phyloP scores from a whole-genome alignment of 2,888 invertebrate genomes.

The Liopterus haemorrhoidalis region DNA sequence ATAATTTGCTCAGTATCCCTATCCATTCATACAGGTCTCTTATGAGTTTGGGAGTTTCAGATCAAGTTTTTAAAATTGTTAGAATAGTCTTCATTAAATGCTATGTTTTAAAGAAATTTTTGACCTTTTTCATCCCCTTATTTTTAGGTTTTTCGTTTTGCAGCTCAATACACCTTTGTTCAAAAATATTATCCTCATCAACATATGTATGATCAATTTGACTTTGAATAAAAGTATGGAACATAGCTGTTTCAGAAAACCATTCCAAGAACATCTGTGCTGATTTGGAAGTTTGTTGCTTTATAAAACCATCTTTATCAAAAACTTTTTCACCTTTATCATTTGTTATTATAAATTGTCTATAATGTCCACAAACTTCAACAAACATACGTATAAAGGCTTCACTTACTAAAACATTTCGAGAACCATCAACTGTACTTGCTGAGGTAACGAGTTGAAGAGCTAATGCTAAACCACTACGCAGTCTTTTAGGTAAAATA shows the following conservation, averaged over 20 bases:
- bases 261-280: conserved; percentile 73
- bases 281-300: conserved; percentile 54
- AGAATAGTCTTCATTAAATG: no score
- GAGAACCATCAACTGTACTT: conserved; percentile 49
- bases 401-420: conserved; percentile 72
- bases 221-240: conserved; percentile 65
- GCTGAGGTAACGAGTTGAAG: conserved; percentile 46
- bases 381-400: conserved; percentile 74
- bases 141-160: conserved; percentile 7
- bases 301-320: conserved; percentile 64
- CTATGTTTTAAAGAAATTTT: no score
- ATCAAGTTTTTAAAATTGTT: no score
- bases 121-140: no score
- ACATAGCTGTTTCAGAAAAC: conserved; percentile 86
- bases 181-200: conserved; percentile 12
- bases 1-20: no score
- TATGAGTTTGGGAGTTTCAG: no score
- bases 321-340: conserved; percentile 13
- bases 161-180: conserved; percentile 8
- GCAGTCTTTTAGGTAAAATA: conserved; percentile 64
- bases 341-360: conserved; percentile 45
- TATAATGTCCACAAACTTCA: conserved; percentile 66
- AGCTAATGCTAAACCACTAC: conserved; percentile 61
- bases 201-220: conserved; percentile 28
- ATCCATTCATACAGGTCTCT: no score